Conservation (phyloP, 2,113 vertebrate species). For the Struthidea cinerea region DNA sequence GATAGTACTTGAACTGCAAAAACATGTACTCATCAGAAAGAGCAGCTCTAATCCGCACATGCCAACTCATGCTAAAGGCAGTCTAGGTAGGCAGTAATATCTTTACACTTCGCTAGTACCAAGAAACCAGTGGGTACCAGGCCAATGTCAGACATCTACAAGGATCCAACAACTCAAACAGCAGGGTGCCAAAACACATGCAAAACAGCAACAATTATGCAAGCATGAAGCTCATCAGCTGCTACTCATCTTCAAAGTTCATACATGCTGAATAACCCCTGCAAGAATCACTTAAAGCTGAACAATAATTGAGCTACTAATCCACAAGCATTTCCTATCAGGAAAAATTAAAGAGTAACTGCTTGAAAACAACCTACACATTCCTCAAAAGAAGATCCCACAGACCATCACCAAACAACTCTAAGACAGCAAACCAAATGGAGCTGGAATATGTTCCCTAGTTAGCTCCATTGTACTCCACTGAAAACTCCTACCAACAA, state of each 20-base stretch:
- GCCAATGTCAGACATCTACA: background rate
- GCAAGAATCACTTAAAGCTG: background rate
- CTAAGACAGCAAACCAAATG: background rate
- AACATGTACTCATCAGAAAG: fast-evolving
- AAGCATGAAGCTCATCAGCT: background rate
- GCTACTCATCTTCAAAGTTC: background rate
- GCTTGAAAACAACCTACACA: background rate
- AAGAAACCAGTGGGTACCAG: fast-evolving
- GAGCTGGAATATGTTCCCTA: background rate
- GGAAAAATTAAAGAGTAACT: background rate
- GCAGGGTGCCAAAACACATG: background rate
- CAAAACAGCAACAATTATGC: fast-evolving
- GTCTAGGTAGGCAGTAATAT: background rate
- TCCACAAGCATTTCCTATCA: background rate
- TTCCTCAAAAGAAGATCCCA: background rate
- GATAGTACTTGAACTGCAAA: background rate
- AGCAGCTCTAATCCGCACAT: background rate
- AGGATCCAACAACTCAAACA: background rate
- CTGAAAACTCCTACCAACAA: background rate
- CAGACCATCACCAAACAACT: background rate
- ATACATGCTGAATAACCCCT: background rate
- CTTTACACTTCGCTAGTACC: background rate
- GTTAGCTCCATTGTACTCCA: background rate
- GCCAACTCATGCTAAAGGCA: background rate
- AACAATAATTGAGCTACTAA: background rate